Conservation (phyloP, 2,113 vertebrate genomes). For the Reinhardtius hippoglossoides region DNA sequence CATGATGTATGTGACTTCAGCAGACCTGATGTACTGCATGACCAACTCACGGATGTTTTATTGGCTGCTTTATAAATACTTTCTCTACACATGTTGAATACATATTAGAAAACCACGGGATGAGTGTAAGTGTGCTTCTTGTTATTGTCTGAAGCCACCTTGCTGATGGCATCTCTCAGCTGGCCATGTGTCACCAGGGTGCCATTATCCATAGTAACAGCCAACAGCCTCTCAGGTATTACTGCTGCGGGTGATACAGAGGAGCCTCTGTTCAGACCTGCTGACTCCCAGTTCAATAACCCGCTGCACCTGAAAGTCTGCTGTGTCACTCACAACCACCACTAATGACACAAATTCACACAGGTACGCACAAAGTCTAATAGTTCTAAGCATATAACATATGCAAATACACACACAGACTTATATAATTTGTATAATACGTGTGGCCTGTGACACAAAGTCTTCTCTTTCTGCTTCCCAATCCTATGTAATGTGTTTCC, state of each 20-base stretch:
- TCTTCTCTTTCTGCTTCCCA: background rate
- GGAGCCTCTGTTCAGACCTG: constrained; percentile 30
- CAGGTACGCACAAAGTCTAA: no score
- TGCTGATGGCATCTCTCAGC: background rate
- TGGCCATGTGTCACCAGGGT: background rate
- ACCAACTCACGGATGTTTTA: no score
- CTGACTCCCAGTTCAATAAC: constrained; percentile 32
- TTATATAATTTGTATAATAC: background rate
- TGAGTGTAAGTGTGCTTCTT: background rate
- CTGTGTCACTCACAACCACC: constrained; percentile 1
- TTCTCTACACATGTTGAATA: background rate
- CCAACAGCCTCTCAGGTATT: constrained; percentile 3
- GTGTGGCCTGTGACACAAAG: no score
- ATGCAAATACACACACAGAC: no score
- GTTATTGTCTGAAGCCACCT: constrained; percentile 1
- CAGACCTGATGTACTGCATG: no score
- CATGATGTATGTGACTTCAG: constrained; percentile 19
- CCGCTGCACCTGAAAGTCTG: constrained; percentile 48
- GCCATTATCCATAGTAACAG: constrained; percentile 8
- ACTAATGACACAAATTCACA: constrained; percentile 7
- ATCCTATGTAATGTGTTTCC: background rate
- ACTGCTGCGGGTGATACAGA: constrained; percentile 4
- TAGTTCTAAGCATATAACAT: no score
- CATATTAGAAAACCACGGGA: background rate
- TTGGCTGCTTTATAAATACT: background rate